These are phyloP conservation scores for Pheosia tremula DNA, from an alignment of 2,888 invertebrate genomes.

Conservation along the genomic window DNA sequence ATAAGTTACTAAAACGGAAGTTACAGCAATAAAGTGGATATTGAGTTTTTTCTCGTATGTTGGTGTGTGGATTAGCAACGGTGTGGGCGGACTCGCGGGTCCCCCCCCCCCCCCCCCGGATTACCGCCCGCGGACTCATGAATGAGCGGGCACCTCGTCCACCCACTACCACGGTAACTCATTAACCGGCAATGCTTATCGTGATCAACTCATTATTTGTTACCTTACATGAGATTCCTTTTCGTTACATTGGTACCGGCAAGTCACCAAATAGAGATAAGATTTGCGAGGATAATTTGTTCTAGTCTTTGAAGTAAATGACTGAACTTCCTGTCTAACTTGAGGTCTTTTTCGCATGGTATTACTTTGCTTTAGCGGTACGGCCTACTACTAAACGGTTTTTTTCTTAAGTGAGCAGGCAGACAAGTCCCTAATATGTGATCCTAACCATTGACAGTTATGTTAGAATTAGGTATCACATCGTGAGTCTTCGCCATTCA, in stretches of 20 bases:
- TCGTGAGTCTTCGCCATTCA: too few relatives aligned
- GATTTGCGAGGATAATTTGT: too few relatives aligned
- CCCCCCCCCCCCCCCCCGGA: constrained; percentile 15
- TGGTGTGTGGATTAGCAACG: constrained; percentile 16
- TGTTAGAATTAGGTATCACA: too few relatives aligned
- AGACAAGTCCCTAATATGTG: too few relatives aligned
- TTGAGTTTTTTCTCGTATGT: not conserved
- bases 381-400: too few relatives aligned
- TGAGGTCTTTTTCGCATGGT: too few relatives aligned
- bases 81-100: constrained; percentile 30
- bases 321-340: too few relatives aligned
- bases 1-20: constrained; percentile 7
- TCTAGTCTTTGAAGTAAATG: too few relatives aligned
- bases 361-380: too few relatives aligned
- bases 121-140: constrained; percentile 43
- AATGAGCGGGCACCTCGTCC: constrained; percentile 66
- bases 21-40: constrained; percentile 2
- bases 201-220: constrained; percentile 32
- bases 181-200: constrained; percentile 48
- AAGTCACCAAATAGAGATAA: not conserved
- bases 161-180: constrained; percentile 46
- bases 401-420: too few relatives aligned
- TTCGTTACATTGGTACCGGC: constrained; percentile 21
- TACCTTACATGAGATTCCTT: constrained; percentile 14
- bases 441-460: too few relatives aligned